phyloP scores from a whole-genome alignment of 1,140 invertebrate genomes.

The Pogonus chalceus region DNA sequence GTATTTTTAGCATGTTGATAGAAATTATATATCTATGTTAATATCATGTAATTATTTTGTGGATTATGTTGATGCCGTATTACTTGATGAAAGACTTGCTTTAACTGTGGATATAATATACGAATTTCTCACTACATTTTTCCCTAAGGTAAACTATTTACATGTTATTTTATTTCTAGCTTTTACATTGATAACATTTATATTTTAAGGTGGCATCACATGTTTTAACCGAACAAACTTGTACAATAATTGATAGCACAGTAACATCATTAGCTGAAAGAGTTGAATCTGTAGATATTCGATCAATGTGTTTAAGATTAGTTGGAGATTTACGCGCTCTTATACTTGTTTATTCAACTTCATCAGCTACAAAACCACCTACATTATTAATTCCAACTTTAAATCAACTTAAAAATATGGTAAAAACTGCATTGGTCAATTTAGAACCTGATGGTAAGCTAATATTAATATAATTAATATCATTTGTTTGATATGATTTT shows the following conservation, averaged over 20 bases:
- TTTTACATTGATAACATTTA: constrained; percentile 9
- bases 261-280: constrained; percentile 43
- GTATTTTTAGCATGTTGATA: constrained; percentile 52
- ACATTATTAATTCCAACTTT: constrained; percentile 24
- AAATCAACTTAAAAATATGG: constrained; percentile 23
- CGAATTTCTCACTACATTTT: constrained; percentile 71
- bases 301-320: constrained; percentile 38
- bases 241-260: constrained; percentile 45
- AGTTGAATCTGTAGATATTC: constrained; percentile 41
- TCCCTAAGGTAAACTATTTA: constrained; percentile 68
- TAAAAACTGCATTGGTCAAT: constrained; percentile 20
- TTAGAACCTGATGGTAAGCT: constrained; percentile 15
- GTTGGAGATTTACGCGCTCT: constrained; percentile 45
- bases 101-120: constrained; percentile 68
- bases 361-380: constrained; percentile 27
- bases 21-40: constrained; percentile 66
- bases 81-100: constrained; percentile 68
- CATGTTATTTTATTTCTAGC: background rate
- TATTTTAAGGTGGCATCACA: constrained; percentile 42
- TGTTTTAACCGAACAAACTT: constrained; percentile 48
- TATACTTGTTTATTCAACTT: constrained; percentile 41
- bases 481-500: background rate
- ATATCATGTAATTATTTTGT: constrained; percentile 68
- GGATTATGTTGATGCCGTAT: constrained; percentile 72
- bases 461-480: background rate